These are phyloP conservation scores for Motacilla alba DNA, from an alignment of 2,113 vertebrate genomes.

Conservation along the genomic window DNA sequence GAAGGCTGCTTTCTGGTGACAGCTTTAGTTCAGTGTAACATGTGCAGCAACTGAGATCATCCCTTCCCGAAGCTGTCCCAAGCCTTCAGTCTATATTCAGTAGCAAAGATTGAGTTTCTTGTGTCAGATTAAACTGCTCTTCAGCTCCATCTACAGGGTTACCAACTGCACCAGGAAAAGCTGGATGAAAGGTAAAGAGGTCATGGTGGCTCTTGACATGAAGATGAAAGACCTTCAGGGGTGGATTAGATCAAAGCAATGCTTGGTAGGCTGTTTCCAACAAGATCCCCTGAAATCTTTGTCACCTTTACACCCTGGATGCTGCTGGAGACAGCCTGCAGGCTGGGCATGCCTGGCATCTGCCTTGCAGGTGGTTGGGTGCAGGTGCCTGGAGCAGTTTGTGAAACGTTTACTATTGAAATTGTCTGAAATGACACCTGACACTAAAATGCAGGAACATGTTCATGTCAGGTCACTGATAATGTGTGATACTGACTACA, in stretches of 20 bases:
- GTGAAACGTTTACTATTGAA: not conserved
- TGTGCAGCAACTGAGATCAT: conserved; percentile 22
- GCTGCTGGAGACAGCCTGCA: not conserved
- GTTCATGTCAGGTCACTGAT: not conserved
- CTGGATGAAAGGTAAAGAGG: not conserved
- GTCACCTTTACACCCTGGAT: not conserved
- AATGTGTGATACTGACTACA: not conserved
- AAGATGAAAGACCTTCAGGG: not conserved
- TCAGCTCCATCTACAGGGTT: conserved; percentile 48
- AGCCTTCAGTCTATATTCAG: conserved; percentile 47
- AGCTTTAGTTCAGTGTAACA: not conserved
- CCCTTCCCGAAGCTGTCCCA: not conserved
- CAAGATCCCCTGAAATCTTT: not conserved
- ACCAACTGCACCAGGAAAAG: not conserved
- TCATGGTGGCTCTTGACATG: not conserved
- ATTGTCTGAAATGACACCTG: not conserved
- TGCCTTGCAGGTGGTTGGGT: not conserved
- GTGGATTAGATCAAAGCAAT: not conserved
- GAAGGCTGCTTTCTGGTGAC: not conserved
- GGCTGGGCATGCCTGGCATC: not conserved
- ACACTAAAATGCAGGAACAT: not conserved
- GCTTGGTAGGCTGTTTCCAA: not conserved
- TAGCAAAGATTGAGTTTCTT: conserved; percentile 37
- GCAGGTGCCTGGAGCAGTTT: not conserved
- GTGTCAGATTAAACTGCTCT: not conserved